phyloP scores from a whole-genome alignment of 2,113 vertebrate genomes.

The Formicarius rufipectus region DNA sequence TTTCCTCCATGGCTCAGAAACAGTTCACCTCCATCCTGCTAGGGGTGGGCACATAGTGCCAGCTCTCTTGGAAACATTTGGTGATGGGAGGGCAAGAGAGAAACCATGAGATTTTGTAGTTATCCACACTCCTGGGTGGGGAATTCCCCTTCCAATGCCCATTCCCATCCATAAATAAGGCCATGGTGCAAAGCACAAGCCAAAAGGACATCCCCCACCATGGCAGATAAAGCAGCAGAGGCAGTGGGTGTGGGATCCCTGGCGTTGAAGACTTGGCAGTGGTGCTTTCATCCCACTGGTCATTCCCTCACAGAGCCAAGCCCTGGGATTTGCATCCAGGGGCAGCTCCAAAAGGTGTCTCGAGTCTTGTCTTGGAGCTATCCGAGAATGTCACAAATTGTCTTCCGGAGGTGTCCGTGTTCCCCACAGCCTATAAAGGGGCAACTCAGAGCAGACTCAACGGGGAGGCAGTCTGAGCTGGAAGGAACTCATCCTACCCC shows the following conservation, averaged over 20 bases:
- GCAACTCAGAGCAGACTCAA: background rate
- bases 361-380: background rate
- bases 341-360: background rate
- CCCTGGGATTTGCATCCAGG: accelerated
- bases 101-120: background rate
- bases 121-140: too few relatives aligned
- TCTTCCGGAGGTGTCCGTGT: background rate
- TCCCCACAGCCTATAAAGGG: background rate
- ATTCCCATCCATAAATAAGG: background rate
- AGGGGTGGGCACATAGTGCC: background rate
- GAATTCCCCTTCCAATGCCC: background rate
- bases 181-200: accelerated
- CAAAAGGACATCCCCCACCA: background rate
- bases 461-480: background rate
- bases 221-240: background rate
- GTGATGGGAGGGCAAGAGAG: background rate
- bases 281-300: accelerated
- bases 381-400: background rate
- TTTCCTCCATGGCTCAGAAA: background rate
- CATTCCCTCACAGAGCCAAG: background rate
- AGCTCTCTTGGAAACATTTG: too few relatives aligned
- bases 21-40: background rate
- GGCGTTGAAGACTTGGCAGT: background rate
- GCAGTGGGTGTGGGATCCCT: accelerated
- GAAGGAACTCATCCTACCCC: background rate